These are phyloP conservation scores for Brienomyrus longianalis DNA, from an alignment of 2,113 vertebrate genomes.

Conservation along the genomic window DNA sequence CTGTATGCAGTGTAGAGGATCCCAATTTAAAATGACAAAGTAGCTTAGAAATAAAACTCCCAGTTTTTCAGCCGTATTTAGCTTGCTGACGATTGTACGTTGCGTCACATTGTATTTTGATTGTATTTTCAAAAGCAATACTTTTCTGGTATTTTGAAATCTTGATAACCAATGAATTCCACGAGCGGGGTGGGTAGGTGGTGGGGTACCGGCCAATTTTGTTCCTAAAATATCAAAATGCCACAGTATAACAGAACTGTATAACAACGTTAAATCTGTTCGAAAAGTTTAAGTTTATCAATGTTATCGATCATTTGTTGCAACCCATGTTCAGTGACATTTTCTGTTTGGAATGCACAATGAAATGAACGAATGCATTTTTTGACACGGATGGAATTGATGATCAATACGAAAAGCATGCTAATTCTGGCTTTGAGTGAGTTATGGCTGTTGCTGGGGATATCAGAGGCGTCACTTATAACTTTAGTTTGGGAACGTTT, in stretches of 20 bases:
- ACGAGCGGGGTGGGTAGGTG: neutral
- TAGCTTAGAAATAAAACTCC: neutral
- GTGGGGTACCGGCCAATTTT: neutral
- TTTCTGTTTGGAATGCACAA: neutral
- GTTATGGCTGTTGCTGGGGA: no score
- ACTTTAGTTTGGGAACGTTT: neutral
- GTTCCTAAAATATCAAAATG: neutral
- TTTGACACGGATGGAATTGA: neutral
- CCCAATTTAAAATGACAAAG: neutral
- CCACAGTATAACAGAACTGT: no score
- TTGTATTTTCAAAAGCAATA: neutral
- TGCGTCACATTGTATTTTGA: no score
- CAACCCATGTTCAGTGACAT: no score
- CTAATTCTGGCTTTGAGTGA: no score
- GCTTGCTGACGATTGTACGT: neutral
- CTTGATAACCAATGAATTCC: neutral
- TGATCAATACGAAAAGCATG: neutral
- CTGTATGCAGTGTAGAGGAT: neutral
- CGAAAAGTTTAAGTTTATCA: neutral
- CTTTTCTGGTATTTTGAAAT: neutral
- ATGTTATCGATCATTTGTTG: no score
- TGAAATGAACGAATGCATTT: neutral
- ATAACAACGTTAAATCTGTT: neutral
- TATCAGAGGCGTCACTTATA: no score
- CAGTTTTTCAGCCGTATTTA: neutral